Evolutionary conservation across 2,113 vertebrate species (phyloP), one percentile per base, ranked within the genome.

Genomic region (Sitta europaea): DNA sequence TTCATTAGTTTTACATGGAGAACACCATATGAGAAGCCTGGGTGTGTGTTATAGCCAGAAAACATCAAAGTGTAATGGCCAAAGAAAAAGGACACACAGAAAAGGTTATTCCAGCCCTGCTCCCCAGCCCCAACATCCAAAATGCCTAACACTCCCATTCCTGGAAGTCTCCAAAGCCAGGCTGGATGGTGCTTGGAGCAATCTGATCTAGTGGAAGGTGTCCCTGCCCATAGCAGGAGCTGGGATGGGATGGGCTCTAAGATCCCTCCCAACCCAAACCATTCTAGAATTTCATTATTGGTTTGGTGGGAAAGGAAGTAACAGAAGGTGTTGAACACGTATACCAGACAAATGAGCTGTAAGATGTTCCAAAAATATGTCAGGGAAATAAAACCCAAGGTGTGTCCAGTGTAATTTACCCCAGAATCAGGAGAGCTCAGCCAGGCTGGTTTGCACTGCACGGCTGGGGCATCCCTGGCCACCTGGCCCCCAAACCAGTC

Each of bases 21-120:
- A 88, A 73, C 45, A 79, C 6, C 31, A 48, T 14, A 10, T 17
- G 68, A 73, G 62, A 63, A 76, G 36, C 24, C 4, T 10, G 28
- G 33, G 43, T 47, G 33, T 36, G 12, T 4, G 4, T 50, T 83
- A 25, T 33, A 57, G 55, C 9, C 65, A 72, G 33, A 51, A 33
- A 79, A 25, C 20, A 70, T 5, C 18, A 4, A 57, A 77, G 29
- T 2, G 0, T 15, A 23, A 14, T 1, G 5, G 6, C 1, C 14
- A 38, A 40, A 45, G 61, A 15, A 45, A 73, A 70, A 61, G 15
- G 45, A 65, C 53, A 33, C 35, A n/a, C 1, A 57, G n/a, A 20
- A 74, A 72, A 80, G 40, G 40, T 6, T 36, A 43, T 45, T 23
- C 14, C 38, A 29, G 50, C 61, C 24, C 22, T 18, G 47, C 25